Conservation (phyloP, 2,888 invertebrate species). For the Leucania comma region DNA sequence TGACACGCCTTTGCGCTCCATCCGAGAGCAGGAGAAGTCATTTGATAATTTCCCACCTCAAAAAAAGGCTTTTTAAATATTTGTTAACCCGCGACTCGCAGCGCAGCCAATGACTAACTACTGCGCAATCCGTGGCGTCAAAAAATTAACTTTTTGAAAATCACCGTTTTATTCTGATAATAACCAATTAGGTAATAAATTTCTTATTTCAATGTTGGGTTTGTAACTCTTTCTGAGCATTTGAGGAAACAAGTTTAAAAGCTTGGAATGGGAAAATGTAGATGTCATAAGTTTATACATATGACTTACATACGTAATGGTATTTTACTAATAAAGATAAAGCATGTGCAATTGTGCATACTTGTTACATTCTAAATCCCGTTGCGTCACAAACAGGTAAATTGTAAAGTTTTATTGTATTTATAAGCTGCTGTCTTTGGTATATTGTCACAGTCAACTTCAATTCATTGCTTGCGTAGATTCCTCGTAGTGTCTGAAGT, state of each 20-base stretch:
- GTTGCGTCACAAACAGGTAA: slow-evolving; percentile 24
- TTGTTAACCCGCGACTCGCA: too few species aligned
- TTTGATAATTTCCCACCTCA: neutral
- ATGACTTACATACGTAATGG: neutral
- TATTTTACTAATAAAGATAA: neutral
- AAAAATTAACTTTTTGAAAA: too few species aligned
- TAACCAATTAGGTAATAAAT: neutral
- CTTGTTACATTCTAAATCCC: slow-evolving; percentile 5
- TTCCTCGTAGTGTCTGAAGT: neutral
- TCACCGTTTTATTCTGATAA: neutral
- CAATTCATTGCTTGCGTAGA: neutral
- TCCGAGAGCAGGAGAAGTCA: too few species aligned
- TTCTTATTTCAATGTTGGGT: neutral
- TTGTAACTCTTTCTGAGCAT: neutral
- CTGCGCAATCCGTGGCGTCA: too few species aligned
- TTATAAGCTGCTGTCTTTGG: slow-evolving; percentile 2
- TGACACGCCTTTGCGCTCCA: too few species aligned
- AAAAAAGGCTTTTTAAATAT: neutral
- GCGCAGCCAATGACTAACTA: too few species aligned
- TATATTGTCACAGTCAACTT: slow-evolving; percentile 9
- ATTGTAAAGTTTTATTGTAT: neutral
- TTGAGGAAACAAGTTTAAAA: neutral
- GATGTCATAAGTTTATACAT: neutral
- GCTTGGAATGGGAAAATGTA: neutral
- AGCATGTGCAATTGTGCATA: neutral